Conservation (phyloP, 53 echinoderm and acorn worm genomes). For the Holothuria scabra region DNA sequence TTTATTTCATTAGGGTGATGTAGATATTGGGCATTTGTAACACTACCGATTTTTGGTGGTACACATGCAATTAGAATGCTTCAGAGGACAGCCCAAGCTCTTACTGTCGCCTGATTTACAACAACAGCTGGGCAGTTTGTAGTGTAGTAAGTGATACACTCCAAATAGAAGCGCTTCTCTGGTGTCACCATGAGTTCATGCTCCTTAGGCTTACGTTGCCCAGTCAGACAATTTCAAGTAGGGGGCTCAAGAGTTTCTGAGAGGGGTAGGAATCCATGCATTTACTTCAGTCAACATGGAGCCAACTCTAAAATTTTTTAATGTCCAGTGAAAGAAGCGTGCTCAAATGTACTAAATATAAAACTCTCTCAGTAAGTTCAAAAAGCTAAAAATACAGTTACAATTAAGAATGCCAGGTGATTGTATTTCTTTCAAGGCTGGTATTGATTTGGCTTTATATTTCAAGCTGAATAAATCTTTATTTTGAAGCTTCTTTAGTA, state of each 20-base stretch:
- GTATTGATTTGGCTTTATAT: too few species aligned
- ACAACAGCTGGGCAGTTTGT: slow-evolving; percentile 4
- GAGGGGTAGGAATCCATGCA: not conserved
- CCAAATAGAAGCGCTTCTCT: slow-evolving; percentile 14
- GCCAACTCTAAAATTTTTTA: too few species aligned
- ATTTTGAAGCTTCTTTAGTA: too few species aligned
- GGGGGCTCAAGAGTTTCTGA: slow-evolving; percentile 14
- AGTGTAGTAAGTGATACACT: slow-evolving; percentile 30
- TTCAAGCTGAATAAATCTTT: too few species aligned
- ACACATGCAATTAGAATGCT: slow-evolving; percentile 37
- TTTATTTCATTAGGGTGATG: slow-evolving; percentile 46
- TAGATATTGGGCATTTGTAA: slow-evolving; percentile 44
- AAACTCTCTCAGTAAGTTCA: too few species aligned
- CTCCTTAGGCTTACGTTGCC: slow-evolving; percentile 7
- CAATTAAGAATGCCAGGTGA: too few species aligned
- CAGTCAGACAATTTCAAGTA: slow-evolving; percentile 27
- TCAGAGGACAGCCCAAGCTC: not conserved
- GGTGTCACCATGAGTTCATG: slow-evolving; percentile 15
- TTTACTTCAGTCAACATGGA: too few species aligned
- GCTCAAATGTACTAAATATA: too few species aligned
- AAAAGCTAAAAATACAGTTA: too few species aligned
- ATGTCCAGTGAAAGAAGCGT: too few species aligned
- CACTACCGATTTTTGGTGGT: slow-evolving; percentile 23
- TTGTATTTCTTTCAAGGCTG: too few species aligned
- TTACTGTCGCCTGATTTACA: not conserved